These are phyloP conservation scores for Perizoma flavofasciatum DNA, from an alignment of 2,888 invertebrate genomes.

Conservation along the genomic window DNA sequence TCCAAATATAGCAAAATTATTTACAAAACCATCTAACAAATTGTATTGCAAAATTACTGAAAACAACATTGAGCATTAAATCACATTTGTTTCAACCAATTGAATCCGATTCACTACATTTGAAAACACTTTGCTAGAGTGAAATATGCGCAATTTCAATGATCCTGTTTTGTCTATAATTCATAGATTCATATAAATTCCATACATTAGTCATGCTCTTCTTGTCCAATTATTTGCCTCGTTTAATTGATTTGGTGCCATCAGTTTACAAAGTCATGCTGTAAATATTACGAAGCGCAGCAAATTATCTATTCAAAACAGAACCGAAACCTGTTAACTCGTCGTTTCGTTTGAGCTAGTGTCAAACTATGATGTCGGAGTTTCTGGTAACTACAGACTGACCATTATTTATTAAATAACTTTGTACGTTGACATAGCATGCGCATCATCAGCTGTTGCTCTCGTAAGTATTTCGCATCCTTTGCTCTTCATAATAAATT, in stretches of 20 bases:
- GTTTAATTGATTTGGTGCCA: conserved; percentile 1
- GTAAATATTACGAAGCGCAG: not conserved
- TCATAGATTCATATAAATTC: conserved; percentile 16
- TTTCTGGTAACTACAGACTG: too few species aligned
- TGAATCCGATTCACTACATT: conserved; percentile 18
- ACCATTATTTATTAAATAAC: too few species aligned
- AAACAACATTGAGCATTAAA: conserved; percentile 24
- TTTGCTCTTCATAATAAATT: too few species aligned
- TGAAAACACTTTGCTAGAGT: conserved; percentile 22
- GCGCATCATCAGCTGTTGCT: too few species aligned
- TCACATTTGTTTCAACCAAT: conserved; percentile 24
- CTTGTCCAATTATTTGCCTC: conserved; percentile 14
- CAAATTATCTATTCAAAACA: not conserved
- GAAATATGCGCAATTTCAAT: conserved; percentile 25
- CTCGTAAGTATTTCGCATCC: too few species aligned
- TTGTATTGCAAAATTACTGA: conserved; percentile 12
- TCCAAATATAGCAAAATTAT: not conserved
- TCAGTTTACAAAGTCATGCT: conserved; percentile 6
- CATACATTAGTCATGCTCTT: conserved; percentile 12
- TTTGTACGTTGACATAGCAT: too few species aligned
- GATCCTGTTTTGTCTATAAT: conserved; percentile 5
- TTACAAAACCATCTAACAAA: conserved; percentile 12
- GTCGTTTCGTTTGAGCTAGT: too few species aligned
- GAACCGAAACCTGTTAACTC: not conserved
- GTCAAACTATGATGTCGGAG: too few species aligned